A percentile compares a stretch with the other conserved stretches of the same genome.
Conservation (phyloP, 2,888 invertebrate genomes). For the Galeruca laticollis region DNA sequence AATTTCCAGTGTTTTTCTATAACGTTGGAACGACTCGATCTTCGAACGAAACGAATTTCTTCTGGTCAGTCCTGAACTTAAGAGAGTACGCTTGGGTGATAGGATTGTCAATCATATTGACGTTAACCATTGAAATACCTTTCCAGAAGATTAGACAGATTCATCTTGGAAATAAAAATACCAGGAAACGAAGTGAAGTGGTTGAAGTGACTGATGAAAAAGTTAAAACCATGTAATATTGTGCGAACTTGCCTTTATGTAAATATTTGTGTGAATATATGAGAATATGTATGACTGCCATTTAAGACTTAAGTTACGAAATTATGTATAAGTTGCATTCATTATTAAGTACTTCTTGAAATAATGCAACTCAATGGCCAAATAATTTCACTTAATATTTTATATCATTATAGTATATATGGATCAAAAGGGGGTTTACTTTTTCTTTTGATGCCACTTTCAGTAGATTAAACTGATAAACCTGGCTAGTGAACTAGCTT, state of each 20-base stretch:
- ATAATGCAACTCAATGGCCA: background rate
- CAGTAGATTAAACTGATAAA: too few relatives aligned
- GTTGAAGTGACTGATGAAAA: constrained; percentile 7
- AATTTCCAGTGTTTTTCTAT: constrained; percentile 79
- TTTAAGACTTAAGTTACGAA: background rate
- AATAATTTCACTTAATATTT: background rate
- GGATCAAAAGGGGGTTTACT: too few relatives aligned
- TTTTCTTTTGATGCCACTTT: too few relatives aligned
- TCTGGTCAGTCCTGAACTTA: constrained; percentile 71
- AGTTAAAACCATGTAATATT: constrained; percentile 22
- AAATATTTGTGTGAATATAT: constrained; percentile 4
- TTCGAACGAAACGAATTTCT: constrained; percentile 71
- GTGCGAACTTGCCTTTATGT: constrained; percentile 6
- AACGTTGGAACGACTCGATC: constrained; percentile 75
- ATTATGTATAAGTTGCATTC: background rate
- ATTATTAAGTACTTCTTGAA: background rate
- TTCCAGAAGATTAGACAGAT: constrained; percentile 77
- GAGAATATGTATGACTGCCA: constrained; percentile 4
- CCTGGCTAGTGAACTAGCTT: too few relatives aligned
- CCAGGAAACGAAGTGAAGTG: background rate
- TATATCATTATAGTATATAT: background rate
- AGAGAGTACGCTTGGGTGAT: constrained; percentile 72
- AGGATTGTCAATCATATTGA: constrained; percentile 70
- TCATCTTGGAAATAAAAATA: constrained; percentile 12
- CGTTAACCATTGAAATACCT: constrained; percentile 76